phyloP scores from a whole-genome alignment of 2,888 invertebrate species.

The Nemapogon koenigi region DNA sequence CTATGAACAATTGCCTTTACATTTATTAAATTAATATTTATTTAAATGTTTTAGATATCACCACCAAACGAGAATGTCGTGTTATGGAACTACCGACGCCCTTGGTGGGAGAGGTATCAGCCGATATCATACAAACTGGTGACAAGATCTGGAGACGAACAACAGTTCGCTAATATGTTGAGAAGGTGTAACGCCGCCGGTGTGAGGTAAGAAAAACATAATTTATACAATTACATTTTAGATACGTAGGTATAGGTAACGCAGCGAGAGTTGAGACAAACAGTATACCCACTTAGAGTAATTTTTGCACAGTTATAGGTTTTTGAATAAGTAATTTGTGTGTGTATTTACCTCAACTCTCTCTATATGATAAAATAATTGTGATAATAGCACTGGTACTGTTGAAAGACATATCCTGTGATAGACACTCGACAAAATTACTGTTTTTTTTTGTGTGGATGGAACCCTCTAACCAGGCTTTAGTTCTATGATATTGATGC shows the following conservation, averaged over 20 bases:
- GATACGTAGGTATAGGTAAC: not conserved
- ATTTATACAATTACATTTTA: not conserved
- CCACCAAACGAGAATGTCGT: constrained; percentile 65
- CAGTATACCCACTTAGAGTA: no score
- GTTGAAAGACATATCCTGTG: no score
- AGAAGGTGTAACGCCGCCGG: constrained; percentile 77
- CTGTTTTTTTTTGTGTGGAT: no score
- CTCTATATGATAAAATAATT: no score
- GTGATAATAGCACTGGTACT: no score
- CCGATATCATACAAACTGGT: constrained; percentile 75
- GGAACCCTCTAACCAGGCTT: no score
- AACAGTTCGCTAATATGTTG: constrained; percentile 76
- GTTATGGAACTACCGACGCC: constrained; percentile 55
- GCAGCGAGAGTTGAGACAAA: no score
- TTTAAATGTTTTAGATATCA: constrained; percentile 43
- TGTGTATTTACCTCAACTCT: no score
- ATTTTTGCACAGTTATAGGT: no score
- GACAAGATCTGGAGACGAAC: constrained; percentile 76
- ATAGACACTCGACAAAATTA: no score
- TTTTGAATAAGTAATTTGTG: no score
- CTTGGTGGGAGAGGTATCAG: constrained; percentile 90
- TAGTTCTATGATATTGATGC: no score
- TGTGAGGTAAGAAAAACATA: constrained; percentile 57
- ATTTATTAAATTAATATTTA: not conserved
- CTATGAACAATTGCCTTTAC: not conserved